Evolutionary conservation across 2,113 vertebrate species (phyloP).

Genomic region (Pollimyrus isidori): DNA sequence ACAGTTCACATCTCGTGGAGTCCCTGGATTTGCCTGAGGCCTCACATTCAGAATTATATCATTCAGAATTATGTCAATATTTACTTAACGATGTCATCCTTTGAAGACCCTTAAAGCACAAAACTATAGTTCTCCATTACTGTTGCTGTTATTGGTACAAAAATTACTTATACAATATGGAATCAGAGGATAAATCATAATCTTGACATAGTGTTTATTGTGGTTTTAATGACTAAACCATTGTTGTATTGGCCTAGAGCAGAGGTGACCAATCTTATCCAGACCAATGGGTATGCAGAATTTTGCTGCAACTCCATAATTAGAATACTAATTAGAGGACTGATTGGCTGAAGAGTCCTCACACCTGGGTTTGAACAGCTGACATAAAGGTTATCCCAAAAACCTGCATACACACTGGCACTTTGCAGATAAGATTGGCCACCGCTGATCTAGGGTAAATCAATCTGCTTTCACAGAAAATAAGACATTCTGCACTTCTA

Average conservation of each 20-base stretch:
- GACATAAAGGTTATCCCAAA: neutral
- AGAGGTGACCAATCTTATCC: neutral
- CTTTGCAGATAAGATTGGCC: neutral
- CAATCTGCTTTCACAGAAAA: neutral
- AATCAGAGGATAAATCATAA: neutral
- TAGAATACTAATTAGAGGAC: neutral
- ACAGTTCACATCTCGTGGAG: neutral
- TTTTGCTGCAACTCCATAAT: neutral
- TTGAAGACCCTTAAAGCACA: neutral
- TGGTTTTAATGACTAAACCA: neutral
- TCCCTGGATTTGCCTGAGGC: neutral
- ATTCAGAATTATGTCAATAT: neutral
- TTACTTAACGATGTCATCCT: neutral
- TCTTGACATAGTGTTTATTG: neutral
- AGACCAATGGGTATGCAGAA: neutral
- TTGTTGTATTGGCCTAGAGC: neutral
- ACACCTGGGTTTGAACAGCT: neutral
- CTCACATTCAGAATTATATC: neutral
- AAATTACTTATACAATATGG: neutral
- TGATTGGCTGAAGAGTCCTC: neutral
- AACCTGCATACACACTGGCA: neutral
- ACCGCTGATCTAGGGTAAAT: neutral
- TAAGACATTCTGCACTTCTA: neutral
- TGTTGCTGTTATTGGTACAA: neutral
- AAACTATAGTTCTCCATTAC: neutral